Evolutionary conservation across 2,113 vertebrate genomes (phyloP).

Genomic region (Columba janthina): DNA sequence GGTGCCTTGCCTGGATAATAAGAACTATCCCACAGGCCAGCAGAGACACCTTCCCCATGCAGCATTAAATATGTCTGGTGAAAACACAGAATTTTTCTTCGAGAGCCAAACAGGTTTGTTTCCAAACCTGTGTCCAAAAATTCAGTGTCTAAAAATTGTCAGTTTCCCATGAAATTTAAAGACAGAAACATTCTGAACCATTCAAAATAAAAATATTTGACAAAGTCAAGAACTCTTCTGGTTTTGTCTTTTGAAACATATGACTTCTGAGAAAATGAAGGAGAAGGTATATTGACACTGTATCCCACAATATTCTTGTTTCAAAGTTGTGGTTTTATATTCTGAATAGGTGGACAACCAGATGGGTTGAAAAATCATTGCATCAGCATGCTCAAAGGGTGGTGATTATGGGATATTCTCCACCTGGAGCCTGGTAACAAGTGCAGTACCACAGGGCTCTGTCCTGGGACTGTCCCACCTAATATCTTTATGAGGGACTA

Average conservation of each 20-base stretch:
- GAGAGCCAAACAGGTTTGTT: background rate
- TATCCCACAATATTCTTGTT: background rate
- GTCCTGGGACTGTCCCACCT: background rate
- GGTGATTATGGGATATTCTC: background rate
- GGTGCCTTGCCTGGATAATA: background rate
- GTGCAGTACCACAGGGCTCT: background rate
- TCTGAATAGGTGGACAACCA: background rate
- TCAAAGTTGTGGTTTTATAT: background rate
- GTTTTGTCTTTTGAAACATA: background rate
- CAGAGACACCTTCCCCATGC: background rate
- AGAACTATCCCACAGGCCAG: background rate
- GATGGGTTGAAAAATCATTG: fast-evolving
- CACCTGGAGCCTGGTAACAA: background rate
- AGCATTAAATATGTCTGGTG: background rate
- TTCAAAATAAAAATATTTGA: background rate
- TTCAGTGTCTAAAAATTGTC: background rate
- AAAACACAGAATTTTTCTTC: background rate
- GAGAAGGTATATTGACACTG: background rate
- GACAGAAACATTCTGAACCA: background rate
- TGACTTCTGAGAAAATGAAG: background rate
- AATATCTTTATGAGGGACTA: background rate
- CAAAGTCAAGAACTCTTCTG: background rate
- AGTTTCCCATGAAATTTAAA: background rate
- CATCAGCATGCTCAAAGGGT: background rate
- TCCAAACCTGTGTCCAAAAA: background rate